phyloP scores from a whole-genome alignment of 2,888 invertebrate species.

The Cosmia pyralina region DNA sequence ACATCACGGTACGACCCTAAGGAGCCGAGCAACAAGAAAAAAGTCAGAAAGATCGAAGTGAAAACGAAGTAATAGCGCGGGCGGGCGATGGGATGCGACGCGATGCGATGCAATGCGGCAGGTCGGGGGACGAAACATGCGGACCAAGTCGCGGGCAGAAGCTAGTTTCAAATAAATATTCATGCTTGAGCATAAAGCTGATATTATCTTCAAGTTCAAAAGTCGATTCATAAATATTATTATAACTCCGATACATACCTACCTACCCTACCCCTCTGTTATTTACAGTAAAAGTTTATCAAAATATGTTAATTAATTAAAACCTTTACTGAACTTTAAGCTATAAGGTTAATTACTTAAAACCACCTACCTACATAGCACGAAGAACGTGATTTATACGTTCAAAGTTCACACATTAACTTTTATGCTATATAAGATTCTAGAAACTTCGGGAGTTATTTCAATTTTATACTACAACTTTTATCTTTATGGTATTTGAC shows the following conservation, averaged over 20 bases:
- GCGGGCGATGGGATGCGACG: no score
- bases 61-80: no score
- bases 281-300: slow-evolving; percentile 28
- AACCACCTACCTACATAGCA: slow-evolving; percentile 21
- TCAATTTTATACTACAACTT: background rate
- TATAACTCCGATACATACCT: background rate
- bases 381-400: slow-evolving; percentile 3
- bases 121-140: no score
- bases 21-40: no score
- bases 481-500: background rate
- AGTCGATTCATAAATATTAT: no score
- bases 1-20: no score
- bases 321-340: slow-evolving; percentile 38
- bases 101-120: no score
- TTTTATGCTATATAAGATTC: slow-evolving; percentile 16
- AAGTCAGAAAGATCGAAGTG: no score
- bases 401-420: slow-evolving; percentile 24
- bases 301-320: slow-evolving; percentile 35
- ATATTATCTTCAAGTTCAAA: no score
- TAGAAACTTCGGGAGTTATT: background rate
- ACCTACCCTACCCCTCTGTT: slow-evolving; percentile 3
- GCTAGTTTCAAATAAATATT: no score
- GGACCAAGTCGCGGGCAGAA: no score
- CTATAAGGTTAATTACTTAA: slow-evolving; percentile 46
- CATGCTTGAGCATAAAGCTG: no score